These are phyloP conservation scores for Gymnoscopelus microlampas DNA, from an alignment of 2,797 vertebrate genomes.

Conservation along the genomic window DNA sequence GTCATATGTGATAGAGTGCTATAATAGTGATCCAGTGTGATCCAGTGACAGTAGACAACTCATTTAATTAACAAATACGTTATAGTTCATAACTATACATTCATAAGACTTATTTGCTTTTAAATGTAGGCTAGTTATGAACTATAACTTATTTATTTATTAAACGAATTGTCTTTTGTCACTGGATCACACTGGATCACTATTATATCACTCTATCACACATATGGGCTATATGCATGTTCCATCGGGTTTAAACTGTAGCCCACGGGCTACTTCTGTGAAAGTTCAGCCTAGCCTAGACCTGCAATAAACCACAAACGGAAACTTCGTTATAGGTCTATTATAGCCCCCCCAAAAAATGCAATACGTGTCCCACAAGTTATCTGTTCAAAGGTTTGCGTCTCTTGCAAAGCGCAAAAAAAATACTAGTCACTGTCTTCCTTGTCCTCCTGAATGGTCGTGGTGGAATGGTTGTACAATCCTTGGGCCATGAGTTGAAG, in stretches of 20 bases:
- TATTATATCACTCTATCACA: too few species aligned
- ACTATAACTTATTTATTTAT: too few species aligned
- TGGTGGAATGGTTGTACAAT: constrained; percentile 96
- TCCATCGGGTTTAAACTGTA: constrained; percentile 72
- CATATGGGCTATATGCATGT: constrained; percentile 82
- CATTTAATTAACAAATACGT: too few species aligned
- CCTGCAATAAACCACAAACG: constrained; percentile 57
- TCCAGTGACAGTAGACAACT: too few species aligned
- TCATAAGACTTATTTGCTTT: too few species aligned
- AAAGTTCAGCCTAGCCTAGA: constrained; percentile 64
- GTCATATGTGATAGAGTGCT: constrained; percentile 69
- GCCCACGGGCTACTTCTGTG: constrained; percentile 65
- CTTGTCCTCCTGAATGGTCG: constrained; percentile 90
- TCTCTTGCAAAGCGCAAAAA: too few species aligned
- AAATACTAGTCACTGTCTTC: constrained; percentile 86
- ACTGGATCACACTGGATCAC: too few species aligned
- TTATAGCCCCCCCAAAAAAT: too few species aligned
- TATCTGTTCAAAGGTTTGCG: background rate
- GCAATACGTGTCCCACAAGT: constrained; percentile 22
- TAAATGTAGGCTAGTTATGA: too few species aligned
- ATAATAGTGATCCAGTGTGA: too few species aligned
- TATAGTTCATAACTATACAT: too few species aligned
- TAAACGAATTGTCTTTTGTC: too few species aligned
- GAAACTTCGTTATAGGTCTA: constrained; percentile 50
- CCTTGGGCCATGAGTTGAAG: constrained; percentile 96